Evolutionary conservation across 2,113 vertebrate genomes (phyloP), one percentile per base, ranked within the genome.

Genomic region (Saguinus imperator): DNA sequence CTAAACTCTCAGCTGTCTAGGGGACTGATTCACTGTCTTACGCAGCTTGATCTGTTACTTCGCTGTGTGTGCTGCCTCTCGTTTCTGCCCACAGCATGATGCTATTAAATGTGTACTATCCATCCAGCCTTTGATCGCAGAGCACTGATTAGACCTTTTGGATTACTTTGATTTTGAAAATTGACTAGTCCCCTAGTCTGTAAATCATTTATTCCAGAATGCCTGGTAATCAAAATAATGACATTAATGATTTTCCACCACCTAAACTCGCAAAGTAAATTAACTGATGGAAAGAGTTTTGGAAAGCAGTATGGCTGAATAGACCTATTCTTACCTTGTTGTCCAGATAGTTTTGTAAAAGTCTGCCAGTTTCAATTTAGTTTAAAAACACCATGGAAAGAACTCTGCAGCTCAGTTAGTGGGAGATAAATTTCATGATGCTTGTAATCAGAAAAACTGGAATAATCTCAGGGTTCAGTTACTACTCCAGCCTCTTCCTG

Each of bases 111-210:
- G 1, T 25, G 8, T 80, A 55, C 58, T 66, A 8, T 84, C 50
- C 61, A 6, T 76, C 64, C 66, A 83, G 84, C 50, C 89, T 50
- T 40, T 20, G 52, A 58, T 61, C 45, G 13, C 17, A 21, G 84
- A 86, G 57, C 50, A 11, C 89, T 85, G 89, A 94, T 94, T 48
- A 93, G 75, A 58, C 81, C 93, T 83, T 94, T 82, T 27, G 10
- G 50, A 52, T 97, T 81, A 50, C 66, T 95, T 91, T 52, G 81
- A 94, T 89, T 94, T 93, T 91, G 76, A 97, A 97, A 93, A 94
- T 70, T 50, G 87, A 87, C 66, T 72, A 80, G 83, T 72, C 18
- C 55, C 21, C 8, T n/a, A 64, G 80, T 92, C 89, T 70, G 10
- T 61, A 64, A 91, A 50, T 77, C 70, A 73, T 70, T 92, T 94